Percentiles rank a stretch among this genome's conserved stretches.
Evolutionary conservation across 2,113 vertebrate species (phyloP).

Genomic region (Lagenorhynchus albirostris): DNA sequence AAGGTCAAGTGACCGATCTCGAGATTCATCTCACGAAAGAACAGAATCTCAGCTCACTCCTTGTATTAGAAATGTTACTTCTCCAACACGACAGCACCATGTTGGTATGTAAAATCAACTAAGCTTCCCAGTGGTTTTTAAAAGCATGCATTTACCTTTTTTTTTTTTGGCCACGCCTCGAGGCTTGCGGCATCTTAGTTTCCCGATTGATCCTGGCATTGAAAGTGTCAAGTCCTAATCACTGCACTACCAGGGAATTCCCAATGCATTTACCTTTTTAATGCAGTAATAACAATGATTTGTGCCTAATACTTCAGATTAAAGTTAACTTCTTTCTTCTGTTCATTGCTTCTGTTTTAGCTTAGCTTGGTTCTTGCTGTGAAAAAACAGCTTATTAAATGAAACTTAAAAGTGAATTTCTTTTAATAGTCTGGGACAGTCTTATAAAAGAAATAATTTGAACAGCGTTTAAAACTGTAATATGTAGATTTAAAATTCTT

Average conservation of each 20-base stretch:
- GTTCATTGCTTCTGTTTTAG: constrained; percentile 42
- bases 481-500: neutral
- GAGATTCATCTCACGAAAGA: constrained; percentile 97
- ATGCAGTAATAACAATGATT: neutral
- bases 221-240: neutral
- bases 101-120: constrained; percentile 85
- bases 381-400: constrained; percentile 24
- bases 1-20: constrained; percentile 96
- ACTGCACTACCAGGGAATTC: neutral
- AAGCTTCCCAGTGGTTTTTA: neutral
- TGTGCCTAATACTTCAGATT: neutral
- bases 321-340: neutral
- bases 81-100: constrained; percentile 95
- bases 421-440: neutral
- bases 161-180: neutral
- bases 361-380: constrained; percentile 35
- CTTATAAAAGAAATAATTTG: constrained; percentile 18
- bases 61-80: constrained; percentile 97
- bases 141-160: neutral
- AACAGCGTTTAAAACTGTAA: constrained; percentile 25
- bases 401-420: neutral
- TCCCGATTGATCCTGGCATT: neutral
- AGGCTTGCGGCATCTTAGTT: neutral
- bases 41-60: constrained; percentile 96
- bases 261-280: neutral